Percentiles rank a stretch among this genome's conserved stretches.
Evolutionary conservation across 2,113 vertebrate genomes (phyloP).

Genomic region (Rhea pennata): DNA sequence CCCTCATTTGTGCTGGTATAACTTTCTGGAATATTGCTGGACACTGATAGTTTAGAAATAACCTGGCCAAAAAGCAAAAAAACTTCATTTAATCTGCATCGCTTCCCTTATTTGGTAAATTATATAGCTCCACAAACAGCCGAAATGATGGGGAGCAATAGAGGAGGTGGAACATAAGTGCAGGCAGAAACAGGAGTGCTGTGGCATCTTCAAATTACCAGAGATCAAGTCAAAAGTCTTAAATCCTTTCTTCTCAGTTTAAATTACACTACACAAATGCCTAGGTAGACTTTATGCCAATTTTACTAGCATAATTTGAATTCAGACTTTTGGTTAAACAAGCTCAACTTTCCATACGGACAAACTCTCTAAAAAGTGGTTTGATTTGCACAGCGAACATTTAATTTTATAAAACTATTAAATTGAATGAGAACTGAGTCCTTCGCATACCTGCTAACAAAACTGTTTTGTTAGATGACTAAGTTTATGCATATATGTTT

Average conservation of each 20-base stretch:
- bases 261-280: background rate
- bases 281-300: slow-evolving; percentile 19
- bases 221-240: background rate
- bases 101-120: background rate
- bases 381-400: slow-evolving; percentile 39
- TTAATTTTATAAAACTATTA: slow-evolving; percentile 25
- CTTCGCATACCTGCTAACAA: background rate
- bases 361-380: slow-evolving; percentile 8
- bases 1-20: background rate
- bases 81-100: background rate
- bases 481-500: slow-evolving; percentile 50
- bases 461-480: slow-evolving; percentile 48
- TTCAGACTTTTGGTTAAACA: slow-evolving; percentile 50
- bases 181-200: background rate
- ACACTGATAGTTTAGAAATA: background rate
- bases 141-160: background rate
- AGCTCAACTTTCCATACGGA: slow-evolving; percentile 34
- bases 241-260: background rate
- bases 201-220: background rate
- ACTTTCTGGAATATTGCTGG: background rate
- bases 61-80: background rate
- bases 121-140: background rate
- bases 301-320: slow-evolving; percentile 48
- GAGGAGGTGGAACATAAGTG: background rate
- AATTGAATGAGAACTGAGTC: slow-evolving; percentile 30